A percentile compares a stretch with the other conserved stretches of the same genome.
These are phyloP conservation scores for Gortyna flavago DNA, from an alignment of 2,888 invertebrate genomes.

Conservation along the genomic window DNA sequence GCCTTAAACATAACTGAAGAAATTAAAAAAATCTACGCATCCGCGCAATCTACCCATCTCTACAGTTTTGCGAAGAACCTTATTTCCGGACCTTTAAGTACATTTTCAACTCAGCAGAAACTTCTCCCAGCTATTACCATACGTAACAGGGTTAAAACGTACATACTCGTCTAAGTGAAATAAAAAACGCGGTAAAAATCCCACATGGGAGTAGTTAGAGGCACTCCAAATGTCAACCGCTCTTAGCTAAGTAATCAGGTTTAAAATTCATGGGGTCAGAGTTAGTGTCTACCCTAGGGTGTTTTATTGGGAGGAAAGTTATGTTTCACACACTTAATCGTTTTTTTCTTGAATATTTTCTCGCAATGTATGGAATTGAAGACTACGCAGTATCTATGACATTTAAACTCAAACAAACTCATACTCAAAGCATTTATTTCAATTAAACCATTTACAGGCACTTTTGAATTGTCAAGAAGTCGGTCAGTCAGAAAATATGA, in stretches of 20 bases:
- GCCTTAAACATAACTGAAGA: too few relatives aligned
- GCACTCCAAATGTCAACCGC: constrained; percentile 69
- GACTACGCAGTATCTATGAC: neutral
- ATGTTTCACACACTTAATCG: constrained; percentile 43
- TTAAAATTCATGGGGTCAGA: constrained; percentile 73
- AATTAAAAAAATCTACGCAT: too few relatives aligned
- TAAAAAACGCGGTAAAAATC: constrained; percentile 67
- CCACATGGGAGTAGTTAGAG: constrained; percentile 71
- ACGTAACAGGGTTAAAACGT: constrained; percentile 60
- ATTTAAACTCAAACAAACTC: too few relatives aligned
- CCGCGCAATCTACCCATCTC: constrained; percentile 9
- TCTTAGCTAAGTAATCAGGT: constrained; percentile 72
- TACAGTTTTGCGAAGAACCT: neutral
- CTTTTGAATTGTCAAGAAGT: too few relatives aligned
- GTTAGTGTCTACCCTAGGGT: constrained; percentile 55
- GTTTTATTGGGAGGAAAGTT: constrained; percentile 61
- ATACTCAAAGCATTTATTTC: too few relatives aligned
- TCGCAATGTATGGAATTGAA: neutral
- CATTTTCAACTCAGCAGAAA: constrained; percentile 36
- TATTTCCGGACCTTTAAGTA: constrained; percentile 8
- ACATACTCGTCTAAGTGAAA: constrained; percentile 65
- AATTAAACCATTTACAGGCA: too few relatives aligned
- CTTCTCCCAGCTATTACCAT: constrained; percentile 52
- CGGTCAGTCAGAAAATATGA: too few relatives aligned
- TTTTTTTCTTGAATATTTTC: constrained; percentile 33